Conservation (phyloP, 2,888 invertebrate genomes). For the Pecten maximus region DNA sequence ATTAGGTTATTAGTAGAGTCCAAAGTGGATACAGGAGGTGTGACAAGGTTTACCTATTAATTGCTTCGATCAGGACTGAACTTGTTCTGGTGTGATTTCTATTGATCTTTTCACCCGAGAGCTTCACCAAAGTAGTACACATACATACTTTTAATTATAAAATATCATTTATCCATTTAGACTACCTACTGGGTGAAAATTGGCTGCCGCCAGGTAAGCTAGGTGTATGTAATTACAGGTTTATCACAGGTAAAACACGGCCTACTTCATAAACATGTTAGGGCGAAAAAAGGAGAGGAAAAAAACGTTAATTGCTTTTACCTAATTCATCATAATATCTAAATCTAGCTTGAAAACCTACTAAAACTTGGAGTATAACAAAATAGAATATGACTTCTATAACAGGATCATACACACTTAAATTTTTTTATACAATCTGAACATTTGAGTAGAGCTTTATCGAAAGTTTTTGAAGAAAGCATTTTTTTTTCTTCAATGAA, state of each 20-base stretch:
- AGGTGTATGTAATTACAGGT: constrained; percentile 33
- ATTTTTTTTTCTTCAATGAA: too few species aligned
- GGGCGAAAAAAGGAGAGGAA: neutral
- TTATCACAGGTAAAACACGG: constrained; percentile 15
- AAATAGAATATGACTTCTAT: too few species aligned
- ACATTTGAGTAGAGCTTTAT: too few species aligned
- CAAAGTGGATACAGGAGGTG: neutral
- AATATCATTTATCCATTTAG: constrained; percentile 35
- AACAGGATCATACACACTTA: too few species aligned
- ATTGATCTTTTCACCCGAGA: constrained; percentile 20
- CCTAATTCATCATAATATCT: constrained; percentile 25
- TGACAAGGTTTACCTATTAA: neutral
- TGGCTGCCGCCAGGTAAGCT: constrained; percentile 31
- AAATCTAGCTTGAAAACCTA: neutral
- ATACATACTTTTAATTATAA: constrained; percentile 30
- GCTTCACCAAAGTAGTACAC: neutral
- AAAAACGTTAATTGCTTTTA: constrained; percentile 23
- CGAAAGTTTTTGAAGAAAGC: too few species aligned
- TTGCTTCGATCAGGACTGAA: neutral
- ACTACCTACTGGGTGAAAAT: constrained; percentile 26
- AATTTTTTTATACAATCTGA: neutral
- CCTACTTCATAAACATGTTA: neutral
- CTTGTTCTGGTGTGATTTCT: neutral
- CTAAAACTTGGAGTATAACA: neutral
- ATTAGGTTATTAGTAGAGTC: neutral